Base-by-base conservation (phyloP, 2,888 invertebrate species). In the Drosophila ustulata region DNA sequence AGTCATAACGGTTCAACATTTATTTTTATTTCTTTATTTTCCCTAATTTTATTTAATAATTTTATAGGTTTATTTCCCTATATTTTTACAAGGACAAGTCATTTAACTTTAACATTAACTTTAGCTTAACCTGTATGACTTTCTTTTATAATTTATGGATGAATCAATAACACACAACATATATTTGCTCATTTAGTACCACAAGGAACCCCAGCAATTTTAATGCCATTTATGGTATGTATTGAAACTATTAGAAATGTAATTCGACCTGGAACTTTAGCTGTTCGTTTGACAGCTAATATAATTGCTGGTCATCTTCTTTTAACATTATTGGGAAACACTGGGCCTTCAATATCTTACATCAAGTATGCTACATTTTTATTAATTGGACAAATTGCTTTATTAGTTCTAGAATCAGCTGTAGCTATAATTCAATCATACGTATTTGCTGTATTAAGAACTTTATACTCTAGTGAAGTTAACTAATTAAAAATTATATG, bases 201-300 rank as follows among this genome's bases (percentile, higher is more conserved):
- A 0, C 93, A 94, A 93, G 95, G 95, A 76, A 95, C 95, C 0
- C 96, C 96, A 0, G 68, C 84, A 5, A 82, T 94, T 82, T 82
- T 96, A 87, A 95, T 95, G 93, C 95, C 95, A 30, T 95, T 96
- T 93, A 95, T 96, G 93, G 95, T 96, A 6, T 91, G 95, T 92
- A 95, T 96, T 94, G 96, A 96, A 95, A 94, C 94, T 39, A 94
- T 95, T 92, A 96, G 95, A 83, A 95, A 95, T 93, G 81, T 95
- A 77, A 95, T 96, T 92, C 95, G 95, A 9, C 95, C 95, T 0
- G 93, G 94, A 91, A 96, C 96, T 3, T 92, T 96, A 93, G 94
- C 95, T 0, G 94, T 96, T 66, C 95, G 96, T 75, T 89, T 96
- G 93, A 94, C 95, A 4, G 96, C 96, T n/a, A 96, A 96, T 93